These are phyloP conservation scores for Heterodera carotae DNA, from an alignment of 1,140 invertebrate species.

Conservation along the genomic window DNA sequence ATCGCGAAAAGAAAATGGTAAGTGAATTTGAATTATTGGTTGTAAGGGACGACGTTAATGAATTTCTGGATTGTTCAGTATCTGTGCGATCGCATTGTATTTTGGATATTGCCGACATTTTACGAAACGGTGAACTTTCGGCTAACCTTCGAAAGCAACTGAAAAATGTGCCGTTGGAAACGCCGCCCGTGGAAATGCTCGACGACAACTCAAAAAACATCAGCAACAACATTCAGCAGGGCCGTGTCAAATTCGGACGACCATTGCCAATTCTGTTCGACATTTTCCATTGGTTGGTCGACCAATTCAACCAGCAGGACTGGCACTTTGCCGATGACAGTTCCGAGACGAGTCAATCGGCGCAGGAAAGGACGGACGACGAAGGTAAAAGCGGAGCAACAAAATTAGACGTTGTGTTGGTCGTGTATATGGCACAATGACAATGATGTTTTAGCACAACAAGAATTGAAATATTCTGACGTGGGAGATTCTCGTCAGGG, in stretches of 20 bases:
- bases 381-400: not conserved
- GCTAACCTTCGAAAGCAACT: not conserved
- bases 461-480: not conserved
- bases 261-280: conserved; percentile 15
- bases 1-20: conserved; percentile 26
- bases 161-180: not conserved
- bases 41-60: too few species aligned
- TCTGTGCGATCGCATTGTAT: not conserved
- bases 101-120: conserved; percentile 15
- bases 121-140: conserved; percentile 6
- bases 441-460: not conserved
- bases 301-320: conserved; percentile 14
- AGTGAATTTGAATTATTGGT: too few species aligned
- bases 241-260: not conserved
- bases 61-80: not conserved
- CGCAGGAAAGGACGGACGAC: conserved; percentile 3
- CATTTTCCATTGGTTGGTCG: conserved; percentile 28
- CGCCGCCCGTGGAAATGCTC: not conserved
- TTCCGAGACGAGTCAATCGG: not conserved
- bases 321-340: conserved; percentile 14
- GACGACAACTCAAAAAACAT: not conserved
- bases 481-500: conserved; percentile 35
- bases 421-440: too few species aligned
- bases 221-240: not conserved
- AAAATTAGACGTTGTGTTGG: too few species aligned